phyloP scores from a whole-genome alignment of 2,888 invertebrate genomes.

The Drepana falcataria region DNA sequence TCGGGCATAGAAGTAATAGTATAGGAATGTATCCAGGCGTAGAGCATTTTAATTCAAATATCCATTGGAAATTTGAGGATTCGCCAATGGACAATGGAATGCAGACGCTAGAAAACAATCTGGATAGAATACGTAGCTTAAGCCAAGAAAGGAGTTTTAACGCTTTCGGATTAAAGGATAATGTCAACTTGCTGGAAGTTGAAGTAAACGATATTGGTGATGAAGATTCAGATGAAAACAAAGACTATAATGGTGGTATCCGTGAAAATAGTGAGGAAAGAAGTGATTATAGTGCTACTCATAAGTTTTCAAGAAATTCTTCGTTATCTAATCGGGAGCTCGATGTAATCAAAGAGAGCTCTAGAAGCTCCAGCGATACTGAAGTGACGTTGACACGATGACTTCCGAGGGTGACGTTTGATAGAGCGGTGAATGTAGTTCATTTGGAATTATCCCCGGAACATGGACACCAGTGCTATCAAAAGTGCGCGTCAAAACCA shows the following conservation, averaged over 20 bases:
- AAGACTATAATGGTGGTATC: conserved; percentile 51
- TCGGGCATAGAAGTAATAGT: conserved; percentile 77
- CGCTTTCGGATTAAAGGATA: conserved; percentile 52
- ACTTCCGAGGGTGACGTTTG: conserved; percentile 71
- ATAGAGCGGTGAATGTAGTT: conserved; percentile 62
- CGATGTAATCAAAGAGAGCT: conserved; percentile 75
- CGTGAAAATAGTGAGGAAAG: conserved; percentile 63
- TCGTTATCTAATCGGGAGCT: conserved; percentile 72
- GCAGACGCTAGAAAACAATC: conserved; percentile 66
- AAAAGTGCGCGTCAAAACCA: conserved; percentile 27
- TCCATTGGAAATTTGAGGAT: conserved; percentile 73
- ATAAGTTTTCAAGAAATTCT: conserved; percentile 70
- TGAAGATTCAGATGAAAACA: conserved; percentile 59
- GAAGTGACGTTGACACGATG: conserved; percentile 76
- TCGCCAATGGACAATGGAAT: conserved; percentile 56
- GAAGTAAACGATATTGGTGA: conserved; percentile 63
- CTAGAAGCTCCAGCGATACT: conserved; percentile 74
- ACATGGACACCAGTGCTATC: conserved; percentile 39
- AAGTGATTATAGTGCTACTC: conserved; percentile 57
- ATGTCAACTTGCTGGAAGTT: conserved; percentile 66
- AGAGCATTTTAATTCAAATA: conserved; percentile 71
- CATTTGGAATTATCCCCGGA: conserved; percentile 56
- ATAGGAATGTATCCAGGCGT: conserved; percentile 69
- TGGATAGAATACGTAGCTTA: conserved; percentile 70
- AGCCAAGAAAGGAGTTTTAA: conserved; percentile 66